Evolutionary conservation across 2,888 invertebrate genomes (phyloP), one percentile per base, ranked within the genome.

Genomic region (Brenthis daphne): DNA sequence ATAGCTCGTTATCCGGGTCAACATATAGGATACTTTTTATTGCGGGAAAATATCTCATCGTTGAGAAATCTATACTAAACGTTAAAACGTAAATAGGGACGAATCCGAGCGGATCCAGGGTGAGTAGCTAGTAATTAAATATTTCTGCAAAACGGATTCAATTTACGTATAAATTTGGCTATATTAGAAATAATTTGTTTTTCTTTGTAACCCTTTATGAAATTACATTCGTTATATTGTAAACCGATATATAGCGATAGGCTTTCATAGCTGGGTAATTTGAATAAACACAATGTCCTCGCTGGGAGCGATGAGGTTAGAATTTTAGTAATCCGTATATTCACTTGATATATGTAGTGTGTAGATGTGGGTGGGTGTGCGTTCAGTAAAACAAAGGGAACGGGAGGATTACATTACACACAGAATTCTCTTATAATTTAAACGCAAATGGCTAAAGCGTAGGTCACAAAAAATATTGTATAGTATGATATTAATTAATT

Each of bases 251-350:
- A 60, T 50, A 50, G n/a, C 60, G 29, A 50, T 60, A 60, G 60
- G 12, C 29, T 50, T 60, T 50, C 50, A 50, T 60, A 60, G 50
- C 60, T 29, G 50, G n/a, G 12, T 60, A 60, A 60, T 60, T 50
- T 60, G 48, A 60, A 60, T 60, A 48, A 60, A 33, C 50, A 60
- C 50, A 60, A 60, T 60, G 60, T 60, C 60, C 60, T 60, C 50
- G 60, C 60, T 60, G 48, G 50, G 60, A 48, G 60, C 60, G 60
- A 50, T 50, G 60, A 60, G 60, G 50, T 60, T 60, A 60, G 50
- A 60, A 50, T 50, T 60, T 60, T 50, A 24, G 29, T 60, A 60
- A 60, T 60, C 50, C 50, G 60, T 60, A 60, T 50, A 60, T 50
- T 60, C 50, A 60, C 48, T 50, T 60, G 50, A n/a, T 50, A 50